A percentile compares a stretch with the other conserved stretches of the same genome.
Conservation (phyloP, 1,140 invertebrate species). For the Eupristina koningsbergeri region DNA sequence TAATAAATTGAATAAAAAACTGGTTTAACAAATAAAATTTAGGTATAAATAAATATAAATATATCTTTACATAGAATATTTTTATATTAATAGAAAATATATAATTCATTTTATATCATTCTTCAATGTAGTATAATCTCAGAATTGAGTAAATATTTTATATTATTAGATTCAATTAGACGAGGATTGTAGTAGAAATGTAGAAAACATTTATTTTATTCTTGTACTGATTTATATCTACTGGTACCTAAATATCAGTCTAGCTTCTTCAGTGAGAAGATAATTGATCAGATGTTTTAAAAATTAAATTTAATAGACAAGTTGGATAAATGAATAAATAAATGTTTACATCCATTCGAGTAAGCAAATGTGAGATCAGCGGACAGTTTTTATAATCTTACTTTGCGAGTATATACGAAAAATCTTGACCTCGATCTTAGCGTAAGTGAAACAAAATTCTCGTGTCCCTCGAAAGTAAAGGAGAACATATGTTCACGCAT, state of each 20-base stretch:
- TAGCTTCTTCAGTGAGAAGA: too few relatives aligned
- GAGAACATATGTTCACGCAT: background rate
- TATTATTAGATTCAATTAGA: background rate
- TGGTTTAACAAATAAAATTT: too few relatives aligned
- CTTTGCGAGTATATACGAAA: background rate
- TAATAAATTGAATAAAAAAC: too few relatives aligned
- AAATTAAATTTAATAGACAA: too few relatives aligned
- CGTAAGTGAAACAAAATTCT: constrained; percentile 1
- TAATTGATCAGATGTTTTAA: too few relatives aligned
- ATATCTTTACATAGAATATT: background rate
- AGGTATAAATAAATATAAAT: background rate
- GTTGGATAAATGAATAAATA: too few relatives aligned
- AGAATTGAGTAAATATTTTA: background rate
- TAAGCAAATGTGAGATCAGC: too few relatives aligned
- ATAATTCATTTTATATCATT: background rate
- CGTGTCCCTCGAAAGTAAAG: background rate
- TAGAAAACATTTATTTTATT: too few relatives aligned
- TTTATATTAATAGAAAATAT: background rate
- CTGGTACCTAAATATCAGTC: too few relatives aligned
- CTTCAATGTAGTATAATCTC: constrained; percentile 2
- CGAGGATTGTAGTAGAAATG: too few relatives aligned
- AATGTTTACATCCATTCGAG: too few relatives aligned
- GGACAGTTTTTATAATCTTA: background rate
- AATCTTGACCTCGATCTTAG: constrained; percentile 8
- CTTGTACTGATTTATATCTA: too few relatives aligned